phyloP scores from a whole-genome alignment of 2,113 vertebrate genomes.

The Micromys minutus region DNA sequence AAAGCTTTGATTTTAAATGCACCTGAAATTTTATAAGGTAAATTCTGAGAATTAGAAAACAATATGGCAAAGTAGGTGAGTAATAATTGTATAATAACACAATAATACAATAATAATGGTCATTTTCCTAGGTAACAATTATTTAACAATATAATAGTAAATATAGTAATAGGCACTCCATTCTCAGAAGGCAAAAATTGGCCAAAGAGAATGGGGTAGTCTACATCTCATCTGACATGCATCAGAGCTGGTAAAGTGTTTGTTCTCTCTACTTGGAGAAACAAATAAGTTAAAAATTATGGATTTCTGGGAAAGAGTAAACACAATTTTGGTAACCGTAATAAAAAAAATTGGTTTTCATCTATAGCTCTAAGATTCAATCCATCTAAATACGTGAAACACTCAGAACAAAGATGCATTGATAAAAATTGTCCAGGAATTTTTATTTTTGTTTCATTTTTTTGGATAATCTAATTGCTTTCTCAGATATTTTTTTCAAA shows the following conservation, averaged over 20 bases:
- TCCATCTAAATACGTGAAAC: not conserved
- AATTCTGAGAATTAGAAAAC: not conserved
- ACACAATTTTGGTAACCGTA: not conserved
- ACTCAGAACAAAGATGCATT: not conserved
- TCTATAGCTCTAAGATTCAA: not conserved
- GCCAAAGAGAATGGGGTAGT: not conserved
- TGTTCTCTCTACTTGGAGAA: not conserved
- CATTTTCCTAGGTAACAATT: not conserved
- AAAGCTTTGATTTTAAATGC: slow-evolving; percentile 1
- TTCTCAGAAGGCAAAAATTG: not conserved
- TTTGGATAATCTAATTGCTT: slow-evolving; percentile 44
- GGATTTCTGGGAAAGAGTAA: not conserved
- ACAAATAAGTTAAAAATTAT: not conserved
- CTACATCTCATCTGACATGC: not conserved
- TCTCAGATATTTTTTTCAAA: slow-evolving; percentile 36
- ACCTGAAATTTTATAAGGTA: not conserved
- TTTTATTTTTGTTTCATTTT: slow-evolving; percentile 3
- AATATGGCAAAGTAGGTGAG: not conserved
- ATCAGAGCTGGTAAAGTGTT: not conserved
- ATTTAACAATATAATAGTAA: not conserved
- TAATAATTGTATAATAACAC: not conserved
- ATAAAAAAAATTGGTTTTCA: not conserved
- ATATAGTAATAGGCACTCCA: not conserved
- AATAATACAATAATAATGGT: not conserved
- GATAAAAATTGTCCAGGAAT: too few relatives aligned